These are phyloP conservation scores for Pavo muticus DNA, from an alignment of 2,113 vertebrate genomes.

Conservation along the genomic window DNA sequence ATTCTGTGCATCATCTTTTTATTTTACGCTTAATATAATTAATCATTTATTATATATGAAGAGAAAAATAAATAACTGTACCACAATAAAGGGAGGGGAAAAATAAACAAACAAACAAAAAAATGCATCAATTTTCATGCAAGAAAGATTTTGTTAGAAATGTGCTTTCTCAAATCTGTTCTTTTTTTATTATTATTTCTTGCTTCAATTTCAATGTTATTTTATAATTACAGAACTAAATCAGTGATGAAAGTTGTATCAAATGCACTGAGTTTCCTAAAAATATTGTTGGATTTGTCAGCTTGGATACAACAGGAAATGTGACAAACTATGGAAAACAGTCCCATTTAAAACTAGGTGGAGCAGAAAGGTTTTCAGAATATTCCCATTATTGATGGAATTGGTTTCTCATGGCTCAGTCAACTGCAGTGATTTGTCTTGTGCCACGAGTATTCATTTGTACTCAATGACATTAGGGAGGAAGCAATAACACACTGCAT, in stretches of 20 bases:
- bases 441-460: background rate
- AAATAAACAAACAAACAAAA: background rate
- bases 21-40: background rate
- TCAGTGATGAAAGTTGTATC: background rate
- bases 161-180: rapidly evolving
- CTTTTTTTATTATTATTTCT: background rate
- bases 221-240: background rate
- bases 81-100: background rate
- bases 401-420: constrained; percentile 11
- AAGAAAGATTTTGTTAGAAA: background rate
- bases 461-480: background rate
- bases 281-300: background rate
- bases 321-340: background rate
- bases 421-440: background rate
- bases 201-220: background rate
- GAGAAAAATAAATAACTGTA: background rate
- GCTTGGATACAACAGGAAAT: background rate
- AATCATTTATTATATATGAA: background rate
- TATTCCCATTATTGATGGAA: background rate
- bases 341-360: background rate
- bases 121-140: background rate
- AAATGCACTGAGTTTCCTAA: background rate
- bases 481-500: background rate
- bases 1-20: background rate
- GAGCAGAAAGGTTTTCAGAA: constrained; percentile 26